Evolutionary conservation across 2,888 invertebrate species (phyloP), one percentile per base, ranked within the genome.

Genomic region (Napeogenes sylphis): DNA sequence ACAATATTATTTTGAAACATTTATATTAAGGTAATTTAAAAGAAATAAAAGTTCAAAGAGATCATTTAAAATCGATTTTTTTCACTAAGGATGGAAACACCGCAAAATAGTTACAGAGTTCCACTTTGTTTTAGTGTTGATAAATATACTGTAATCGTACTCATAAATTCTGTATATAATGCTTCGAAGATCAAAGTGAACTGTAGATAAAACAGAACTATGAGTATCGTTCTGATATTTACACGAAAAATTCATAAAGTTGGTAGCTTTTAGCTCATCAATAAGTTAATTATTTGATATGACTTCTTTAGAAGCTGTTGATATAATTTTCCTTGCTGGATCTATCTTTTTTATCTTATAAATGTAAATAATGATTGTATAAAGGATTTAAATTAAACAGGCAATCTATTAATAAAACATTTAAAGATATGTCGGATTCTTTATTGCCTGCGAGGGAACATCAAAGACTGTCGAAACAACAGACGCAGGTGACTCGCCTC

Each of bases 401-500:
- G 10, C 8, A 6, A 42, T 30, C 47, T 6, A 8, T 51, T 30
- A 21, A 51, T 21, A 47, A 51, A 51, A 21, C 30, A 51, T 30
- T 51, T 51, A 30, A 51, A 51, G 51, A 51, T 30, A 21, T 51
- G 21, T 12, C 12, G 10, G 12, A 51, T 30, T 30, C 30, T 30
- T 51, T 51, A 51, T 51, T 51, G 10, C 14, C 21, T 66, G 35
- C 32, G 21, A 21, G 21, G 21, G 21, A 54, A 67, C 58, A 57
- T 67, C 67, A 67, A 67, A 67, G 67, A 4, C 14, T 42, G 55
- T 58, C 55, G 58, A 35, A 21, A 21, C 53, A 58, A 33, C 59
- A 54, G 45, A 55, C 51, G 57, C 67, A 67, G 65, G 67, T 67
- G 67, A 65, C 61, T 61, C 55, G 57, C 51, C 59, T 59, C 61